A percentile compares a stretch with the other conserved stretches of the same genome.
These are phyloP conservation scores for Mamestra brassicae DNA, from an alignment of 2,888 invertebrate genomes.

Conservation along the genomic window DNA sequence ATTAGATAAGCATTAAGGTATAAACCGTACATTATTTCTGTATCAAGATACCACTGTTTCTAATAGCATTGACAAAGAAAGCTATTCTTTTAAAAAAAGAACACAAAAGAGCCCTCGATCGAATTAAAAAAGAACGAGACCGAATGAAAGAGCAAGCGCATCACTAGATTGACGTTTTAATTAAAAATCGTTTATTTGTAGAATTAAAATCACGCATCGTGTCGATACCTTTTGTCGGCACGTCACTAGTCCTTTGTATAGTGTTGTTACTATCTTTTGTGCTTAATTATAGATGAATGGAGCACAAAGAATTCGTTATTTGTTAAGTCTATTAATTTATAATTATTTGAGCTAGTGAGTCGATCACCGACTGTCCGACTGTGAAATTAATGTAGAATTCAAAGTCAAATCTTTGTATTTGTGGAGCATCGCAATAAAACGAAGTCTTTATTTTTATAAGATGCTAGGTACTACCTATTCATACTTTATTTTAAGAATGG, in stretches of 20 bases:
- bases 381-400: constrained; percentile 1
- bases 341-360: constrained; percentile 67
- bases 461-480: not conserved
- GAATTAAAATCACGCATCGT: constrained; percentile 69
- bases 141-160: constrained; percentile 63
- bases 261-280: constrained; percentile 79
- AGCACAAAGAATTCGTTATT: constrained; percentile 64
- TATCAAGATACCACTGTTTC: constrained; percentile 33
- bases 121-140: constrained; percentile 46
- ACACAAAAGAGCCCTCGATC: constrained; percentile 28
- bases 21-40: constrained; percentile 22
- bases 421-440: not conserved
- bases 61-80: constrained; percentile 22
- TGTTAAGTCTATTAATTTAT: constrained; percentile 75
- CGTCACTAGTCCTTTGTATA: constrained; percentile 75
- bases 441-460: not conserved
- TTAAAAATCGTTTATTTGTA: constrained; percentile 81
- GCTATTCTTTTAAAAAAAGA: constrained; percentile 3
- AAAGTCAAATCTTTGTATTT: constrained; percentile 1
- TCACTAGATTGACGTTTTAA: constrained; percentile 80
- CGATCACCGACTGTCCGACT: constrained; percentile 53
- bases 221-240: constrained; percentile 76
- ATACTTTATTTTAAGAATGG: not conserved
- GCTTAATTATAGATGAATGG: constrained; percentile 75
- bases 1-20: not conserved